phyloP scores from a whole-genome alignment of 1,140 invertebrate genomes.

The Ephestia elutella region DNA sequence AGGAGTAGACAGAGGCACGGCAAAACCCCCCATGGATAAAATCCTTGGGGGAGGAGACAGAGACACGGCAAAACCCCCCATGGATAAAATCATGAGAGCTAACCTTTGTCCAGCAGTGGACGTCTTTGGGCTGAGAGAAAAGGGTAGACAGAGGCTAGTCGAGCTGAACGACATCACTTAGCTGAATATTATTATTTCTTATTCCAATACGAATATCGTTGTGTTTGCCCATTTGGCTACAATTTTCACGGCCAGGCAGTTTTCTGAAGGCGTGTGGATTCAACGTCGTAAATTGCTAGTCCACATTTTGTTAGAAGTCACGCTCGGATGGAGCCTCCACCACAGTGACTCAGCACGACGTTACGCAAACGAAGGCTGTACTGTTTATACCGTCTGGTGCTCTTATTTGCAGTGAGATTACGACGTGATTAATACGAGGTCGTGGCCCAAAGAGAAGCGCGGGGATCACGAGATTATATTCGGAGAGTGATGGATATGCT shows the following conservation, averaged over 20 bases:
- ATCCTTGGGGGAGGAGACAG: too few relatives aligned
- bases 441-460: slow-evolving; percentile 24
- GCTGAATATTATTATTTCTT: too few relatives aligned
- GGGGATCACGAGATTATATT: slow-evolving; percentile 22
- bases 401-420: slow-evolving; percentile 54
- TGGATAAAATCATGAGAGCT: too few relatives aligned
- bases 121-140: too few relatives aligned
- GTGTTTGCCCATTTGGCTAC: slow-evolving; percentile 12
- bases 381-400: slow-evolving; percentile 50
- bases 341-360: slow-evolving; percentile 45
- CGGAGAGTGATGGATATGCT: slow-evolving; percentile 27
- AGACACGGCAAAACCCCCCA: too few relatives aligned
- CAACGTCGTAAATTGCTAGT: slow-evolving; percentile 40
- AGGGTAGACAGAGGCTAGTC: too few relatives aligned
- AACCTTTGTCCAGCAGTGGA: too few relatives aligned
- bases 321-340: slow-evolving; percentile 46
- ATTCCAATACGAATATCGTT: not conserved
- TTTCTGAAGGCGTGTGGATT: slow-evolving; percentile 16
- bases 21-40: too few relatives aligned
- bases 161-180: too few relatives aligned
- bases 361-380: slow-evolving; percentile 54
- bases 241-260: slow-evolving; percentile 10
- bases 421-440: slow-evolving; percentile 46
- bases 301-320: slow-evolving; percentile 40
- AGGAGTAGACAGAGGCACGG: too few relatives aligned